A percentile compares a stretch with the other conserved stretches of the same genome.
Conservation (phyloP, 2,888 invertebrate species). For the Mesochorus sp. region DNA sequence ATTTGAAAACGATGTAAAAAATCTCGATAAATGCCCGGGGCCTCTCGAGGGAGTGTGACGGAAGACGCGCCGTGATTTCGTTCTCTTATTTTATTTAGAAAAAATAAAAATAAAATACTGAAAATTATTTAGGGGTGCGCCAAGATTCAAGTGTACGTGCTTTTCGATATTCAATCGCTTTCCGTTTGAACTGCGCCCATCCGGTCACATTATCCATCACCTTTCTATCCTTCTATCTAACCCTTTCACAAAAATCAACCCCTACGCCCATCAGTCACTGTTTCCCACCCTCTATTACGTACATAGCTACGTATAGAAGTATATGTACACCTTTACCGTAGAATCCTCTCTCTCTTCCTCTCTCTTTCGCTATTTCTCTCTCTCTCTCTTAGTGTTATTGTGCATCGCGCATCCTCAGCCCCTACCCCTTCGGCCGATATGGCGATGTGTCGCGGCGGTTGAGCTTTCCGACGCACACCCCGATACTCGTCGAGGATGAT, state of each 20-base stretch:
- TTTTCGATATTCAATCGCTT: neutral
- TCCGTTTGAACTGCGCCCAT: too few species aligned
- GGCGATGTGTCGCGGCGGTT: constrained; percentile 64
- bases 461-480: constrained; percentile 63
- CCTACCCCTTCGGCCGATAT: constrained; percentile 40
- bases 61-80: neutral
- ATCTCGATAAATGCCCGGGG: too few species aligned
- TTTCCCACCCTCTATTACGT: constrained; percentile 37
- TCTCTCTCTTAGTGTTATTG: constrained; percentile 60
- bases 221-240: constrained; percentile 35
- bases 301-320: constrained; percentile 2
- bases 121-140: neutral
- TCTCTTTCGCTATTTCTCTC: constrained; percentile 29
- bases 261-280: constrained; percentile 60
- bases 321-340: constrained; percentile 23
- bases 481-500: constrained; percentile 61
- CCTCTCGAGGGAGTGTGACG: constrained; percentile 3
- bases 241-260: constrained; percentile 52
- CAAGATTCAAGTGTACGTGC: neutral
- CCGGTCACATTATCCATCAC: too few species aligned
- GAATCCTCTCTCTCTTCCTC: constrained; percentile 42
- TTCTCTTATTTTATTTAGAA: too few species aligned
- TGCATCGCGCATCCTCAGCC: constrained; percentile 61
- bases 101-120: neutral
- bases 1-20: too few species aligned